Conservation (phyloP, 2,888 invertebrate species). For the Rhagophthalmus giganteus region DNA sequence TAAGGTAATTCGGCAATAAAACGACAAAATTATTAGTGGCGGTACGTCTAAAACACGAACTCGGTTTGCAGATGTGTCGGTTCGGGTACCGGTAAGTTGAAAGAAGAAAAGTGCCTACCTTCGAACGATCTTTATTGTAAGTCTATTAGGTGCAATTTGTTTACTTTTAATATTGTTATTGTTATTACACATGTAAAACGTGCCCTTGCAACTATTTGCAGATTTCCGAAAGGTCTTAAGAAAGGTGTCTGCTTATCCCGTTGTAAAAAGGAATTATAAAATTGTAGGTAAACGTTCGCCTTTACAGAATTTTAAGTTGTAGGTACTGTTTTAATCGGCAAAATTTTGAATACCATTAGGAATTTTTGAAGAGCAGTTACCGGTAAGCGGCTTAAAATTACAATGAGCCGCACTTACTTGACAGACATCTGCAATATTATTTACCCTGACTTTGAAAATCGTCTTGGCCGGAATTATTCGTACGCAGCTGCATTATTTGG, state of each 20-base stretch:
- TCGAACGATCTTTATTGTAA: constrained; percentile 11
- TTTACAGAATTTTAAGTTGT: background rate
- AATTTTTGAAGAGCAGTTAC: background rate
- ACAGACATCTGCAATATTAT: background rate
- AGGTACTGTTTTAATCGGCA: constrained; percentile 2
- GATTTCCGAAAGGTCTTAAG: constrained; percentile 8
- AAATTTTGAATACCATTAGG: background rate
- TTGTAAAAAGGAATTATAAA: constrained; percentile 2
- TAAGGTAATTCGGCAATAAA: constrained; percentile 6
- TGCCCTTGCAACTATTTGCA: constrained; percentile 16
- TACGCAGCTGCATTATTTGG: no score
- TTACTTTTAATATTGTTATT: constrained; percentile 12
- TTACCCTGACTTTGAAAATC: no score
- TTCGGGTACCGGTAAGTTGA: constrained; percentile 1
- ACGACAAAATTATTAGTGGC: constrained; percentile 15
- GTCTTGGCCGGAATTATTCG: no score
- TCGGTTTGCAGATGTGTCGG: constrained; percentile 4
- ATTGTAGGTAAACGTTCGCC: constrained; percentile 1
- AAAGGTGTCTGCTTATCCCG: constrained; percentile 3
- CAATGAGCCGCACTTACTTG: background rate
- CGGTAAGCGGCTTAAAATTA: background rate
- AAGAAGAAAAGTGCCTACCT: no score
- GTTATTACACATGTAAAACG: constrained; percentile 18
- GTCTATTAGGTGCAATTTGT: constrained; percentile 15
- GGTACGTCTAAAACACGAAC: constrained; percentile 1